These are phyloP conservation scores for Pogoniulus pusillus DNA, from an alignment of 2,797 vertebrate species.

Conservation along the genomic window DNA sequence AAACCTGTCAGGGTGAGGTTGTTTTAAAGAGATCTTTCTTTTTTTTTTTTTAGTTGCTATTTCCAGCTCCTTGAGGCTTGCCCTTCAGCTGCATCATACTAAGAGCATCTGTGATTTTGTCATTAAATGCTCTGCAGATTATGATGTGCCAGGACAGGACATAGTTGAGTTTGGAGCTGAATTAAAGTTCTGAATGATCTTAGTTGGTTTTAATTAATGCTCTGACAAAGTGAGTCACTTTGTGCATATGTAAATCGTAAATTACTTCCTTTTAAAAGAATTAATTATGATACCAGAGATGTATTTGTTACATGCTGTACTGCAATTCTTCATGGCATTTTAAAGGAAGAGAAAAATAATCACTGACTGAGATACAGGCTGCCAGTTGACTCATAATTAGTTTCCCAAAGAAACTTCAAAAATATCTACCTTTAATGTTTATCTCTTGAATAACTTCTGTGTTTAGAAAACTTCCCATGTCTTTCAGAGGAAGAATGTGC, in stretches of 20 bases:
- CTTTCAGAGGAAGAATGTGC: background rate
- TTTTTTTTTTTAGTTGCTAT: background rate
- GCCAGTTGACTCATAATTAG: background rate
- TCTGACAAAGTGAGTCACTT: background rate
- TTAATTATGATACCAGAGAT: background rate
- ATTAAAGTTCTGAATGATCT: conserved; percentile 4
- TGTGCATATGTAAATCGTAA: background rate
- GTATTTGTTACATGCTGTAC: background rate
- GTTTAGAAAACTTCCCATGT: background rate
- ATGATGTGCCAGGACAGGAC: conserved; percentile 10
- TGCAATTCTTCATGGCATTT: conserved; percentile 4
- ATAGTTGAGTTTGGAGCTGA: background rate
- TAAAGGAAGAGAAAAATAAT: background rate
- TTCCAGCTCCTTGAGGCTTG: conserved; percentile 23
- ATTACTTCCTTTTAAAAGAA: background rate
- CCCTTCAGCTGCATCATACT: background rate
- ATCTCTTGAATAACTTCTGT: background rate
- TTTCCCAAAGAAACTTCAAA: background rate
- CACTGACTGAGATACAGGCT: background rate
- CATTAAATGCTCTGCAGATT: conserved; percentile 21
- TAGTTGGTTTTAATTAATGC: conserved; percentile 13
- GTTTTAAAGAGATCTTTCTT: background rate
- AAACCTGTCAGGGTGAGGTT: background rate
- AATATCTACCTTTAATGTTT: background rate
- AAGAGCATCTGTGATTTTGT: conserved; percentile 41